A percentile compares a stretch with the other conserved stretches of the same genome.
phyloP scores from a whole-genome alignment of 2,888 invertebrate genomes.

The Punctoribates punctum region DNA sequence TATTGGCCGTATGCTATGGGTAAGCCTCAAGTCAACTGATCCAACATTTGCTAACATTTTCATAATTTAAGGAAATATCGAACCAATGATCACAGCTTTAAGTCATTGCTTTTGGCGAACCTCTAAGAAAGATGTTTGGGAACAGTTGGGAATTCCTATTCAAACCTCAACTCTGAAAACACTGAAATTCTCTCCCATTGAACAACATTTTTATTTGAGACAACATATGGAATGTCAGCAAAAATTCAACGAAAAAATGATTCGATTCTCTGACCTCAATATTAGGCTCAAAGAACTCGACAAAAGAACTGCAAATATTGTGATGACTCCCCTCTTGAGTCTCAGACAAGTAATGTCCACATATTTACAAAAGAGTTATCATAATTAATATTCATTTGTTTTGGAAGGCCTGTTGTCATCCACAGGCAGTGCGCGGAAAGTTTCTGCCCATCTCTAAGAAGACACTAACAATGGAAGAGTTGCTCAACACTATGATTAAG shows the following conservation, averaged over 20 bases:
- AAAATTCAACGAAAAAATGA: slow-evolving; percentile 57
- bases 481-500: slow-evolving; percentile 64
- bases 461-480: slow-evolving; percentile 61
- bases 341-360: slow-evolving; percentile 69
- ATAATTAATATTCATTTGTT: too few relatives aligned
- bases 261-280: slow-evolving; percentile 52
- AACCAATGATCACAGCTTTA: slow-evolving; percentile 59
- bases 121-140: slow-evolving; percentile 63
- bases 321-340: slow-evolving; percentile 63
- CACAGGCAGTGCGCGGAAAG: slow-evolving; percentile 61
- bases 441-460: slow-evolving; percentile 57
- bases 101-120: slow-evolving; percentile 66
- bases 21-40: too few relatives aligned
- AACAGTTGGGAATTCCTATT: slow-evolving; percentile 64
- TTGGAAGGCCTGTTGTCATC: slow-evolving; percentile 62
- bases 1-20: slow-evolving; percentile 58
- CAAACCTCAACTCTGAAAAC: slow-evolving; percentile 61
- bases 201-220: slow-evolving; percentile 68
- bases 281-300: slow-evolving; percentile 54
- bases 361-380: too few relatives aligned
- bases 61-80: slow-evolving; percentile 49
- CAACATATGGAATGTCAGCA: slow-evolving; percentile 59
- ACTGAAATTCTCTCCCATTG: slow-evolving; percentile 67
- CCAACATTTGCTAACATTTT: too few relatives aligned
- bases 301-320: slow-evolving; percentile 55